These are phyloP conservation scores for Spea hammondii DNA, from an alignment of 2,797 vertebrate genomes.

Conservation along the genomic window DNA sequence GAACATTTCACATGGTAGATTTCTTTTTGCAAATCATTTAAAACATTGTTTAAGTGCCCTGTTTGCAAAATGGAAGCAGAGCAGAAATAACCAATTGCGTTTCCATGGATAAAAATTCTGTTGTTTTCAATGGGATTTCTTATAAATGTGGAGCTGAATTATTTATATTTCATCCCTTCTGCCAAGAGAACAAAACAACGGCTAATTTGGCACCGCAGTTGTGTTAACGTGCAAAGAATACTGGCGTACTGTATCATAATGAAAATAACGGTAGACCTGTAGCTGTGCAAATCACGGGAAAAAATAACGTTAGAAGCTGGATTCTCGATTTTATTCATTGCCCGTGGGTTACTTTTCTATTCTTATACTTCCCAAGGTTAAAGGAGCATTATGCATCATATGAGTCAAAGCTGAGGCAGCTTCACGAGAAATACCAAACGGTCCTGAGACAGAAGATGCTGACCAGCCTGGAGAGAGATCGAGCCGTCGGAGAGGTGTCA, in stretches of 20 bases:
- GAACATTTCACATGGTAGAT: not conserved
- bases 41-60: not conserved
- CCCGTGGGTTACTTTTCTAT: conserved; percentile 36
- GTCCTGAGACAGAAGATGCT: conserved; percentile 76
- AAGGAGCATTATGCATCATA: conserved; percentile 77
- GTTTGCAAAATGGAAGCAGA: not conserved
- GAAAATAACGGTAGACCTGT: conserved; percentile 16
- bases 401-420: conserved; percentile 71
- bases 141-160: conserved; percentile 40
- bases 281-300: too few species aligned
- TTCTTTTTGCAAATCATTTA: not conserved
- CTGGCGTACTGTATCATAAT: conserved; percentile 7
- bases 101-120: conserved; percentile 29
- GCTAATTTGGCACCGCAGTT: conserved; percentile 22
- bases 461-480: conserved; percentile 75
- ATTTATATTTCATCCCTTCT: conserved; percentile 7
- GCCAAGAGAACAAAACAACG: conserved; percentile 25
- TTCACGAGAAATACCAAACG: conserved; percentile 79
- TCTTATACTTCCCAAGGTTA: conserved; percentile 65
- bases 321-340: conserved; percentile 2
- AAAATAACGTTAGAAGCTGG: too few species aligned
- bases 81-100: conserved; percentile 26
- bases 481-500: conserved; percentile 69
- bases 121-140: conserved; percentile 40
- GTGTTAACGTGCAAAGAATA: conserved; percentile 17